phyloP scores from a whole-genome alignment of 2,888 invertebrate species.

The Leptarthrus brevirostris region DNA sequence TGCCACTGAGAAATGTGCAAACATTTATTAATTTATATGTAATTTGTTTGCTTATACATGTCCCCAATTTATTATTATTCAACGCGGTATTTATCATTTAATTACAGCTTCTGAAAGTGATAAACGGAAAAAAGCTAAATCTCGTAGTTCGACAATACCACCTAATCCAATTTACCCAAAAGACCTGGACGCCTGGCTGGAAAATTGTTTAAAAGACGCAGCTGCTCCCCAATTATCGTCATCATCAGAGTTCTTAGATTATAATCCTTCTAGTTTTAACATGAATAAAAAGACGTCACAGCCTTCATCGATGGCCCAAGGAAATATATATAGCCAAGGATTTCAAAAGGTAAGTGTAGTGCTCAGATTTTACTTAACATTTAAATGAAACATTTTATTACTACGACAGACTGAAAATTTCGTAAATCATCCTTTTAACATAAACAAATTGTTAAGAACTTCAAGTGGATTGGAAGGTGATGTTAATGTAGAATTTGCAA shows the following conservation, averaged over 20 bases:
- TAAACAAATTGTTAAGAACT: conserved; percentile 57
- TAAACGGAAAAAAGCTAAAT: conserved; percentile 65
- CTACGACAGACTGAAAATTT: conserved; percentile 56
- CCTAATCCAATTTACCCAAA: conserved; percentile 54
- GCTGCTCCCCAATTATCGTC: conserved; percentile 64
- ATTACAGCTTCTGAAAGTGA: conserved; percentile 57
- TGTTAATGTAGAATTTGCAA: conserved; percentile 71
- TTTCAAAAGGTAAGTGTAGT: conserved; percentile 65
- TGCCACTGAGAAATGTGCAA: no score
- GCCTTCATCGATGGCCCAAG: conserved; percentile 4
- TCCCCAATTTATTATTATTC: no score
- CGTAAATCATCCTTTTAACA: conserved; percentile 61
- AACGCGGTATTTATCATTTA: no score
- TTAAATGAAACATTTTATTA: conserved; percentile 43
- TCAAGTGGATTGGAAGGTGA: conserved; percentile 54
- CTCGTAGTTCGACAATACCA: conserved; percentile 60
- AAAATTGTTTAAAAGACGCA: conserved; percentile 65
- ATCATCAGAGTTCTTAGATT: conserved; percentile 65
- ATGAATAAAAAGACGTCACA: conserved; percentile 53
- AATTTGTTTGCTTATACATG: no score
- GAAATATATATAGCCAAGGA: conserved; percentile 59
- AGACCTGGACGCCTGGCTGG: conserved; percentile 66
- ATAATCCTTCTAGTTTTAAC: conserved; percentile 61
- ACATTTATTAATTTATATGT: no score
- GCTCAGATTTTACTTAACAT: no score